Percentiles rank a stretch among this genome's conserved stretches.
These are phyloP conservation scores for Serrognathus titanus DNA, from an alignment of 2,888 invertebrate genomes.

Conservation along the genomic window DNA sequence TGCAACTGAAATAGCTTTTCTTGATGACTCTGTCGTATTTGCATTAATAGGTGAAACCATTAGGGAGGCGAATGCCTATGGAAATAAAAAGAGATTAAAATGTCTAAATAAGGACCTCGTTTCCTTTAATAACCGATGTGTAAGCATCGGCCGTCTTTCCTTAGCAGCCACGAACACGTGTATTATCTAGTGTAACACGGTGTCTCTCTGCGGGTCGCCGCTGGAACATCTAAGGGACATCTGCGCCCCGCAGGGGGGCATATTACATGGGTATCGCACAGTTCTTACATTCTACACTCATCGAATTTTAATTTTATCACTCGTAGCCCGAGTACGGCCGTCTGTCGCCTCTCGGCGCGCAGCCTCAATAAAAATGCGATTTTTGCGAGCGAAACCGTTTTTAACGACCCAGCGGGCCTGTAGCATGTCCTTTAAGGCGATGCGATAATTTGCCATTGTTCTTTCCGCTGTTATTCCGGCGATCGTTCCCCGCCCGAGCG, in stretches of 20 bases:
- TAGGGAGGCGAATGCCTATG: too few relatives aligned
- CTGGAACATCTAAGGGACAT: slow-evolving; percentile 27
- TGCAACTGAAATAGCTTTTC: too few relatives aligned
- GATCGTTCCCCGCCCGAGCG: background rate
- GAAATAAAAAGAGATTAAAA: too few relatives aligned
- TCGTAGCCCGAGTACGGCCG: background rate
- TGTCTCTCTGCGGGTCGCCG: slow-evolving; percentile 31
- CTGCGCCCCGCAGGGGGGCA: slow-evolving; percentile 29
- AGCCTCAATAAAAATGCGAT: too few relatives aligned
- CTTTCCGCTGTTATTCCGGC: background rate
- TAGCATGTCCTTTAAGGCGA: background rate
- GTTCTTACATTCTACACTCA: slow-evolving; percentile 26
- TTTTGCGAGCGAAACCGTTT: background rate
- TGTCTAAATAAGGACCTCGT: background rate
- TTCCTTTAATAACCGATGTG: slow-evolving; percentile 6
- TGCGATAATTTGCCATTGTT: background rate
- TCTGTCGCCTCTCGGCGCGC: too few relatives aligned
- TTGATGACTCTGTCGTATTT: too few relatives aligned
- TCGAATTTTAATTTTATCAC: slow-evolving; percentile 27
- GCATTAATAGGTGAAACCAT: too few relatives aligned
- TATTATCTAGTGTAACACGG: slow-evolving; percentile 34
- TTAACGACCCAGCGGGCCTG: too few relatives aligned
- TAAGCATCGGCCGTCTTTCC: slow-evolving; percentile 10
- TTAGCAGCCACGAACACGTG: slow-evolving; percentile 16
- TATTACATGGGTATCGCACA: slow-evolving; percentile 30